A percentile compares a stretch with the other conserved stretches of the same genome.
phyloP scores from a whole-genome alignment of 2,113 vertebrate species.

The Uropsilus gracilis region DNA sequence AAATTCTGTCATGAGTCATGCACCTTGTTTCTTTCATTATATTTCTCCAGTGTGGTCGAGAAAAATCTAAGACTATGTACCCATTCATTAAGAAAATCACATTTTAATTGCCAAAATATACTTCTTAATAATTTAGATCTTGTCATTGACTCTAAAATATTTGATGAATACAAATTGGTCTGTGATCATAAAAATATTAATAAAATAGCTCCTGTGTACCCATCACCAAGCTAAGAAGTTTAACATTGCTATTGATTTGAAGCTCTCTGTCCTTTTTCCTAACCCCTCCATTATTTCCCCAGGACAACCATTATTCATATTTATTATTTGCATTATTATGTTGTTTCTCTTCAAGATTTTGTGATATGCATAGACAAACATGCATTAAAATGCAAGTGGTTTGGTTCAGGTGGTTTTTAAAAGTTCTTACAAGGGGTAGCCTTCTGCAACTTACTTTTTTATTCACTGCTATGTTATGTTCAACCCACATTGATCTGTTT shows the following conservation, averaged over 20 bases:
- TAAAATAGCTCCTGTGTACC: neutral
- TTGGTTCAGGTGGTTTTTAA: neutral
- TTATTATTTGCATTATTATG: neutral
- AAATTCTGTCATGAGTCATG: constrained; percentile 57
- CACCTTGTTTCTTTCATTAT: constrained; percentile 50
- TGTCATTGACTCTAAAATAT: constrained; percentile 52
- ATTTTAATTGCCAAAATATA: constrained; percentile 52
- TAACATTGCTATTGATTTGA: neutral
- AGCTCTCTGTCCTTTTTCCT: neutral
- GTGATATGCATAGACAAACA: neutral
- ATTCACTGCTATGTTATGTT: neutral
- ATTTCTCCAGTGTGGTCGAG: constrained; percentile 1
- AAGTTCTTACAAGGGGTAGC: neutral
- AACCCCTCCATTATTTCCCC: neutral
- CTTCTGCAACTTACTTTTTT: neutral
- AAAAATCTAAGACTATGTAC: constrained; percentile 36
- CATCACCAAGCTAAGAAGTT: neutral
- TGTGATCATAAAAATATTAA: constrained; percentile 43
- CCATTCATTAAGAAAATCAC: constrained; percentile 55
- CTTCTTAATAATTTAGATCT: constrained; percentile 32
- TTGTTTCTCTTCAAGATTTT: constrained; percentile 26
- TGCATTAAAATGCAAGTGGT: neutral
- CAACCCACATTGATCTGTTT: neutral
- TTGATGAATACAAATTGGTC: constrained; percentile 41
- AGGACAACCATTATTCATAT: neutral